Evolutionary conservation across 30 jellyfish, hydroid and myxozoan genomes (phyloP).

Genomic region (Aurelia aurita complex sp. Pacific): DNA sequence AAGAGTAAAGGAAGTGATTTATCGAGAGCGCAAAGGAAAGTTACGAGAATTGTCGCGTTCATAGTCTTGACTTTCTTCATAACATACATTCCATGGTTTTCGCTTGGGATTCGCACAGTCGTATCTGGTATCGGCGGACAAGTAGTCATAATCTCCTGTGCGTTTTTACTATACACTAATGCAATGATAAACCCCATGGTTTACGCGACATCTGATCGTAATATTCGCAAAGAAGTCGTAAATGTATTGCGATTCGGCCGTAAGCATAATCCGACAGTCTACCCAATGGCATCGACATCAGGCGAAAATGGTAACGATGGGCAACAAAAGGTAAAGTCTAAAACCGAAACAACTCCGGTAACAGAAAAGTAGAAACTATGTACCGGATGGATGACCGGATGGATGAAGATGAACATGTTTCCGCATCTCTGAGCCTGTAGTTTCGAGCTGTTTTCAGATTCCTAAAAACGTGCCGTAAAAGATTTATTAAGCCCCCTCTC

Average conservation of each 20-base stretch:
- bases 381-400: too few species aligned
- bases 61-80: constrained; percentile 43
- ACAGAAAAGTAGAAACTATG: too few species aligned
- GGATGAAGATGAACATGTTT: too few species aligned
- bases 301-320: too few species aligned
- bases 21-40: constrained; percentile 34
- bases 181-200: constrained; percentile 52
- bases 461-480: too few species aligned
- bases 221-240: constrained; percentile 31
- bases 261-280: too few species aligned
- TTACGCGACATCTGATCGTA: constrained; percentile 51
- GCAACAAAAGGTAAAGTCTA: too few species aligned
- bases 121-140: constrained; percentile 56
- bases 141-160: constrained; percentile 17
- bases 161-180: constrained; percentile 29
- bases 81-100: constrained; percentile 69
- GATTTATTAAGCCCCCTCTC: too few species aligned
- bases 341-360: too few species aligned
- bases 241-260: constrained; percentile 9
- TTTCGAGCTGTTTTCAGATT: too few species aligned
- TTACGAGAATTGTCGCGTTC: constrained; percentile 41
- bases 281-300: too few species aligned
- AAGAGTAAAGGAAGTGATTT: constrained; percentile 7
- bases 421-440: too few species aligned
- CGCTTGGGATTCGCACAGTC: constrained; percentile 53